Evolutionary conservation across 2,797 vertebrate species (phyloP).

Genomic region (Pelobates cultripes): DNA sequence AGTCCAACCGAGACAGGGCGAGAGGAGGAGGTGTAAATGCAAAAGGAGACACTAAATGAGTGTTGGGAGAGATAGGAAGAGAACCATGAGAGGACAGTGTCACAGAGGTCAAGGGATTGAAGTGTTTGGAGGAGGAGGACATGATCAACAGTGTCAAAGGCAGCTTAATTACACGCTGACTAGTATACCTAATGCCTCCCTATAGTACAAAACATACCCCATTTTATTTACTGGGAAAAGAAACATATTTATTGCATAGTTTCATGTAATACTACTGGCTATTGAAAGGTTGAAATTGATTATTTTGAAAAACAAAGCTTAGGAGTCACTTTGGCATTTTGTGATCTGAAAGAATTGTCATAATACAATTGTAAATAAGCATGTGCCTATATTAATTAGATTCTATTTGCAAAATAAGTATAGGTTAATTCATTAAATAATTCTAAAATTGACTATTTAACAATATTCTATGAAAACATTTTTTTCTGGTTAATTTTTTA

Average conservation of each 20-base stretch:
- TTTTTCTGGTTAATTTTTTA: conserved; percentile 48
- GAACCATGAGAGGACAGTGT: no score
- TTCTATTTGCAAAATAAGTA: conserved; percentile 62
- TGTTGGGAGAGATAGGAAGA: no score
- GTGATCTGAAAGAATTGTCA: conserved; percentile 42
- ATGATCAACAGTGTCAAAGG: no score
- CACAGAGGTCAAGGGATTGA: no score
- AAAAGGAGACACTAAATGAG: conserved; percentile 54
- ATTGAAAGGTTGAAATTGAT: background rate
- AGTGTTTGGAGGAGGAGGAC: no score
- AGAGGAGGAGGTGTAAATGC: no score
- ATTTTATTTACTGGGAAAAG: background rate
- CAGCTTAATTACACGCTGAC: no score
- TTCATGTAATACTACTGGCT: background rate
- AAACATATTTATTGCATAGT: background rate
- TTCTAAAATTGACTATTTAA: conserved; percentile 51
- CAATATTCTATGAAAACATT: conserved; percentile 30
- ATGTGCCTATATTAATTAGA: conserved; percentile 56
- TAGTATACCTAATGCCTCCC: no score
- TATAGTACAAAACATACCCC: no score
- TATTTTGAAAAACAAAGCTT: conserved; percentile 55
- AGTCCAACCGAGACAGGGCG: no score
- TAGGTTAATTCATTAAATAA: conserved; percentile 59
- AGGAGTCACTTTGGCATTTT: conserved; percentile 53
- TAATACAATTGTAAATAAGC: conserved; percentile 61